Evolutionary conservation across 2,888 invertebrate species (phyloP), one percentile per base, ranked within the genome.

Genomic region (Allophyes oxyacanthae): DNA sequence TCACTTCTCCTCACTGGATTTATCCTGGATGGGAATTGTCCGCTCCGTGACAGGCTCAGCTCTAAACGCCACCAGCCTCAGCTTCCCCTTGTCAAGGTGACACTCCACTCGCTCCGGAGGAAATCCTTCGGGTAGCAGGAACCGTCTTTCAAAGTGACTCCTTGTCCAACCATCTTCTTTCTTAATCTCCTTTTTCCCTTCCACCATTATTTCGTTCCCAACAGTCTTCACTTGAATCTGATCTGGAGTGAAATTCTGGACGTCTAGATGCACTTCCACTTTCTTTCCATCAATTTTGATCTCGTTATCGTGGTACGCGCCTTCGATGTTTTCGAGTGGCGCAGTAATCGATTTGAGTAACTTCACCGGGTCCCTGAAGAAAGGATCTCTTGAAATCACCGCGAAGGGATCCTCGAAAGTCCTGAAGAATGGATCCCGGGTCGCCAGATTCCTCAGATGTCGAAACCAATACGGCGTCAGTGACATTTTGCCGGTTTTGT

Each of bases 171-270:
- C 97, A 73, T 96, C 96, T 69, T 97, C 97, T 40, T 95, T 95
- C 72, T 96, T 96, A 64, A 97, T 96, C 77, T 97, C 97, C 80
- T 97, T 97, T 81, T 96, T 97, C 0, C 96, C 97, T 84, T 97
- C 97, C n/a, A 97, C 94, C 46, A 96, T 95, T 20, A 98, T 95
- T 51, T 94, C 95, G 66, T 96, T 95, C 6, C 97, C 97, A 0
- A 96, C 94, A 0, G 97, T 97, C 85, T 97, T 97, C 14, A 98
- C 97, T 7, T 95, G 94, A 33, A 98, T 95, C 85, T 98, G 97
- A 11, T 96, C 95, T 0, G 97, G 97, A n/a, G 95, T 91, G 78
- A 97, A 98, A 74, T 97, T 96, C 77, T 96, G 95, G 0, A 97
- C 97, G 80, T 97, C 97, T 75, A 97, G 87, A 67, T 95, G 95